Base-by-base conservation (phyloP, 2,113 vertebrate genomes). In the Gadus macrocephalus region DNA sequence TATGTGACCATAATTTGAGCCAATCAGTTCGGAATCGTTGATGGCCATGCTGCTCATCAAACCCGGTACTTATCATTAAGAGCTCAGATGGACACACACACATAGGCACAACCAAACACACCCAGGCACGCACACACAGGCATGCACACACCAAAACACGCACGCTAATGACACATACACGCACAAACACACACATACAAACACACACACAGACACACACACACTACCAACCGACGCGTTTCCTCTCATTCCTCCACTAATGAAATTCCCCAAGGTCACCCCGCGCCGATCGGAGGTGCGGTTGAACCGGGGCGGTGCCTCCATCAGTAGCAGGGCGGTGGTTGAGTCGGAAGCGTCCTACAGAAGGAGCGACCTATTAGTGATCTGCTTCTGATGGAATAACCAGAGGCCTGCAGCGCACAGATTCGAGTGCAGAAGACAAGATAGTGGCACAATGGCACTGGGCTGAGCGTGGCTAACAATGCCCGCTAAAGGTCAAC, bases 241-340 rank as follows among this genome's bases (percentile, higher is more conserved):
- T 67, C 7, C 31, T 28, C 65, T 14, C 70, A 67, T 62, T 68
- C 56, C 31, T 72, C 63, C 67, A 71, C 68, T 63, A 72, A 67
- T 75, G 72, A 72, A 71, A 35, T 49, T 49, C 78, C 70, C 63
- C 83, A 88, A 89, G 86, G 86, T 90, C 82, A 90, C 86, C 5
- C n/a, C 55, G 9, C 55, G 15, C 55, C 55, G 8, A 49, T 9
- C 8, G 42, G 42, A 49, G 42, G 11, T 49, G 42, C 9, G 8
- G 8, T 49, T 16, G 55, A 58, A 58, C 55, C 1, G 8, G 2
- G 15, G 17, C 55, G 2, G 15, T 5, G 55, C 55, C 55, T 58
- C 55, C n/a, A 14, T 7, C 15, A n/a, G 55, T 17, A n/a, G 55
- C 15, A 16, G 55, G 42, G 38, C 38, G 38, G 38, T 42, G 5